These are phyloP conservation scores for Allobates femoralis DNA, from an alignment of 2,797 vertebrate genomes.

Conservation along the genomic window DNA sequence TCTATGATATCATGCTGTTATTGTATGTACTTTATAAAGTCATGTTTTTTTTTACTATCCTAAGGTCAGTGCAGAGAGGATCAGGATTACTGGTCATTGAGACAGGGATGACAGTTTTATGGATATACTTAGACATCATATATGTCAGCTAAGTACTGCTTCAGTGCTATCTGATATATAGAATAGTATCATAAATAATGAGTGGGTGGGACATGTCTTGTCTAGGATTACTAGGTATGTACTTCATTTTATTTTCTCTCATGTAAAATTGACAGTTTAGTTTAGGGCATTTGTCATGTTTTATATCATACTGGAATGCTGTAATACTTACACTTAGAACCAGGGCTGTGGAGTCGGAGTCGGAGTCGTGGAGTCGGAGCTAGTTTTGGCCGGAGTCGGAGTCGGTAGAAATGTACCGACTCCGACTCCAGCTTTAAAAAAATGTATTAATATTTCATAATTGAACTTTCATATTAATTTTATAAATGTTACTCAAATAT, in stretches of 20 bases:
- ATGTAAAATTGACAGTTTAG: background rate
- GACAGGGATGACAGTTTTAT: background rate
- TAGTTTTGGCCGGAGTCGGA: no score
- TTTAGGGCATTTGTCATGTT: background rate
- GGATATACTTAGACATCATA: background rate
- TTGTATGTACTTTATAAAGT: constrained; percentile 34
- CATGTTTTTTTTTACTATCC: constrained; percentile 1
- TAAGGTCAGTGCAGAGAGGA: background rate
- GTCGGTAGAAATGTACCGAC: no score
- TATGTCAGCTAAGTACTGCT: background rate
- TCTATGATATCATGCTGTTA: constrained; percentile 46
- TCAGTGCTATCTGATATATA: background rate
- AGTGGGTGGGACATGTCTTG: background rate
- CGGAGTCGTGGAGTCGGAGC: no score
- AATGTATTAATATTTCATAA: no score
- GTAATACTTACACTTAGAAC: background rate
- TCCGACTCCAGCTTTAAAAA: no score
- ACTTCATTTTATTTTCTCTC: background rate
- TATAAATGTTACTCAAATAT: no score
- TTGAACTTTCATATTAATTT: no score
- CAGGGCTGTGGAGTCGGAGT: no score
- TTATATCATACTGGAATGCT: background rate
- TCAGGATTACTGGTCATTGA: background rate
- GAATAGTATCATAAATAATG: background rate
- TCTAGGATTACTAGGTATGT: background rate